These are phyloP conservation scores for Lacerta viridis DNA, from an alignment of 2,797 vertebrate species.

Conservation along the genomic window DNA sequence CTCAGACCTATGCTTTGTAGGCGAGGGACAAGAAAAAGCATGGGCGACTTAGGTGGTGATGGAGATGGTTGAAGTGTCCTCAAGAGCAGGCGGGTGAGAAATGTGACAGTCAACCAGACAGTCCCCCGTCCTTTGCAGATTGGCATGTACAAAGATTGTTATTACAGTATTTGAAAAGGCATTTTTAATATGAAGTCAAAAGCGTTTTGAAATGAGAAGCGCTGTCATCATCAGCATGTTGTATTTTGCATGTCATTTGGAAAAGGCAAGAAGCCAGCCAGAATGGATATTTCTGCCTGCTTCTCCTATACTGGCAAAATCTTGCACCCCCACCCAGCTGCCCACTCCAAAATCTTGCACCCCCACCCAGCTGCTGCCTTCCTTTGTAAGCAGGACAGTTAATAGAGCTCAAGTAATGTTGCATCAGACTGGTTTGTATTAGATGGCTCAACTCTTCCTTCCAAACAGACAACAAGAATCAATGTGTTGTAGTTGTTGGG, in stretches of 20 bases:
- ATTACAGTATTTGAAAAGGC: conserved; percentile 32
- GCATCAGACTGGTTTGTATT: conserved; percentile 12
- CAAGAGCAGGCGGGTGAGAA: conserved; percentile 66
- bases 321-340: not conserved
- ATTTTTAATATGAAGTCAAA: conserved; percentile 12
- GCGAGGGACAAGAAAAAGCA: too few species aligned
- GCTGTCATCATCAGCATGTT: conserved; percentile 7
- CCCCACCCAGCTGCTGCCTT: not conserved
- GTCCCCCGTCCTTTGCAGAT: conserved; percentile 32
- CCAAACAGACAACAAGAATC: conserved; percentile 21
- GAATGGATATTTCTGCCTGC: conserved; percentile 23
- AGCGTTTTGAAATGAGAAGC: conserved; percentile 11
- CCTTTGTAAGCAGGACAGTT: conserved; percentile 20
- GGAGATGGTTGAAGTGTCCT: not conserved
- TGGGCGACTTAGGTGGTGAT: too few species aligned
- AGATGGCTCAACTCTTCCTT: conserved; percentile 37
- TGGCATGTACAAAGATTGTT: conserved; percentile 61
- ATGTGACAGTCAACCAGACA: conserved; percentile 59
- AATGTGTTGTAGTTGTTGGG: not conserved
- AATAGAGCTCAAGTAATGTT: conserved; percentile 32
- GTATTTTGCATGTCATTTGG: conserved; percentile 31
- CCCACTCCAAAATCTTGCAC: conserved; percentile 9
- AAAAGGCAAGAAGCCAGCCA: conserved; percentile 28
- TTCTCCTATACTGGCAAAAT: conserved; percentile 11
- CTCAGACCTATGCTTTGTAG: too few species aligned